phyloP scores from a whole-genome alignment of 2,797 vertebrate species.

The Hemibagrus guttatus region DNA sequence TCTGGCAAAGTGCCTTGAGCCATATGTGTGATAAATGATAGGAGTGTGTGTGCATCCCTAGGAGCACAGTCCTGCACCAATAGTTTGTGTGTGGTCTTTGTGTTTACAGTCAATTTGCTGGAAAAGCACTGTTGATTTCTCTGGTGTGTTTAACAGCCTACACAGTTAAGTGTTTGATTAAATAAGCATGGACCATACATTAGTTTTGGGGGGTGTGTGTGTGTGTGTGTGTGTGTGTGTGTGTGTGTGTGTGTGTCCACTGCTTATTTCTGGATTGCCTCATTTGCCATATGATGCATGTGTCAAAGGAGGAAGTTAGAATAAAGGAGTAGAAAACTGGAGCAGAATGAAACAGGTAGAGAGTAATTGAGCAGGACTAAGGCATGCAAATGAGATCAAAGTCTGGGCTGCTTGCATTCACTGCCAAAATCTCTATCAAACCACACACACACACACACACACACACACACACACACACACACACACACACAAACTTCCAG shows the following conservation, averaged over 20 bases:
- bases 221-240: constrained; percentile 8
- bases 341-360: constrained; percentile 52
- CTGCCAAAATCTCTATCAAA: constrained; percentile 51
- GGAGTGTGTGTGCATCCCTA: background rate
- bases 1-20: constrained; percentile 6
- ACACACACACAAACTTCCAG: constrained; percentile 54
- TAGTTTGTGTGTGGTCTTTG: constrained; percentile 8
- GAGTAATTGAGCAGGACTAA: constrained; percentile 55
- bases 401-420: constrained; percentile 35
- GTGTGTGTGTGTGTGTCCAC: constrained; percentile 9
- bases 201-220: constrained; percentile 14
- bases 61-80: background rate
- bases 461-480: constrained; percentile 46
- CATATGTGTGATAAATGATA: constrained; percentile 13
- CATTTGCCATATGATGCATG: constrained; percentile 13
- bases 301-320: constrained; percentile 14
- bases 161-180: constrained; percentile 16
- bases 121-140: constrained; percentile 29
- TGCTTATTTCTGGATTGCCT: constrained; percentile 16
- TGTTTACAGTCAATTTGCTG: constrained; percentile 22
- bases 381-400: constrained; percentile 41
- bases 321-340: constrained; percentile 27
- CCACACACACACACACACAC: background rate
- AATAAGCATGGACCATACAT: constrained; percentile 14
- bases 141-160: constrained; percentile 21